phyloP scores from a whole-genome alignment of 1,140 invertebrate genomes.

The Coboldia fuscipes region DNA sequence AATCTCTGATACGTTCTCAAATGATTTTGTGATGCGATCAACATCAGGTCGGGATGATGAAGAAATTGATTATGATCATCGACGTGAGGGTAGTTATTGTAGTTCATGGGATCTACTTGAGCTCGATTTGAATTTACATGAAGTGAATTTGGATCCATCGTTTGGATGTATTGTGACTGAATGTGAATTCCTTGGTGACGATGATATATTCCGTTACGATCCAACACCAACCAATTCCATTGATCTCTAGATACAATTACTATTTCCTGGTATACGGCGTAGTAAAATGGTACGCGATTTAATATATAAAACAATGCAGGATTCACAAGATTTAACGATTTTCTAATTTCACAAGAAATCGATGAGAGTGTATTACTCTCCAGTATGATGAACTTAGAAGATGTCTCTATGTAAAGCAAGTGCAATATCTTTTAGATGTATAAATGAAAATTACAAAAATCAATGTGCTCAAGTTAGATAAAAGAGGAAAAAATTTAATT shows the following conservation, averaged over 20 bases:
- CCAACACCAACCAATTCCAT: conserved; percentile 20
- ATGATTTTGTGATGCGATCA: conserved; percentile 14
- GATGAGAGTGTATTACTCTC: no score
- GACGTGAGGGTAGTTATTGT: conserved; percentile 8
- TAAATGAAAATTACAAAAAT: no score
- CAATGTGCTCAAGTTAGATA: no score
- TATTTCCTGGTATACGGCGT: no score
- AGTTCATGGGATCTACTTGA: conserved; percentile 20
- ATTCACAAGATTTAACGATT: background rate
- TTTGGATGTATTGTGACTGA: conserved; percentile 30
- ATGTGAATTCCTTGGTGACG: conserved; percentile 28
- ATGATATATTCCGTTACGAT: conserved; percentile 18
- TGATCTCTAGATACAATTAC: conserved; percentile 21
- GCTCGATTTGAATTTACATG: conserved; percentile 18
- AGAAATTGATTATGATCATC: no score
- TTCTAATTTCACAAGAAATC: no score
- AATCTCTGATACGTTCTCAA: conserved; percentile 19
- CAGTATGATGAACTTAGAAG: no score
- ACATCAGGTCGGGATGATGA: conserved; percentile 1
- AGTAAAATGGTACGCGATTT: no score
- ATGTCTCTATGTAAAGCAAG: no score
- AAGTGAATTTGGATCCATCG: conserved; percentile 19
- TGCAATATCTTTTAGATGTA: no score
- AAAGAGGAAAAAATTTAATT: no score
- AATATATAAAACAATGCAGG: background rate